Percentiles rank a stretch among this genome's conserved stretches.
Conservation (phyloP, 92 coral and sea anemone species). For the Heliopora coerulea region DNA sequence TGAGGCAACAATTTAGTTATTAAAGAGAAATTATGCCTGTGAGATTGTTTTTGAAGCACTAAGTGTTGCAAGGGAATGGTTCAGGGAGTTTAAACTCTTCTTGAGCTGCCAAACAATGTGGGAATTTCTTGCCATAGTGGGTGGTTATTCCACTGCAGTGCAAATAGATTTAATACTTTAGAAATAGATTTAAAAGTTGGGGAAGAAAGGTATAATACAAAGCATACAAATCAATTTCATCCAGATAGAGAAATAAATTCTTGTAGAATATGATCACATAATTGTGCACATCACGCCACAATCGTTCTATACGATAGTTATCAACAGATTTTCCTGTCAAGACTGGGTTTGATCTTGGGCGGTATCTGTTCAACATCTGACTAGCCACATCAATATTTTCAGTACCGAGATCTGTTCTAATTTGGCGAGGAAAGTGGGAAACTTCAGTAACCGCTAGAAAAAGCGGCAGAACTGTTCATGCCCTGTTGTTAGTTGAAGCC, state of each 20-base stretch:
- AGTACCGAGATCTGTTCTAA: conserved; percentile 46
- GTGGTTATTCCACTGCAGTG: conserved; percentile 58
- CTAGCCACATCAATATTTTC: conserved; percentile 49
- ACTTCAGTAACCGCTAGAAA: conserved; percentile 30
- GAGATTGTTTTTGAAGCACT: too few species aligned
- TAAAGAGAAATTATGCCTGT: too few species aligned
- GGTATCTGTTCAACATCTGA: conserved; percentile 48
- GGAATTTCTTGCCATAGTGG: too few species aligned
- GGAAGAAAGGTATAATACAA: conserved; percentile 48
- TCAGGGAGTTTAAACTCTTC: too few species aligned
- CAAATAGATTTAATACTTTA: conserved; percentile 39
- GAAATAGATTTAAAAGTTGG: conserved; percentile 33
- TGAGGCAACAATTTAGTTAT: too few species aligned
- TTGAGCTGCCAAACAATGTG: too few species aligned
- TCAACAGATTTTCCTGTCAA: conserved; percentile 62
- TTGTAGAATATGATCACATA: conserved; percentile 27
- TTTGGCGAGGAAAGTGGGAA: conserved; percentile 40
- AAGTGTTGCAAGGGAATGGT: too few species aligned
- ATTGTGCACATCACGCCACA: conserved; percentile 56
- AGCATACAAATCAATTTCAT: conserved; percentile 53
- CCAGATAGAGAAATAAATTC: conserved; percentile 46
- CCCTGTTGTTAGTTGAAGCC: conserved; percentile 26
- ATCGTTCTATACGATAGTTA: conserved; percentile 49
- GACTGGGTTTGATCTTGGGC: conserved; percentile 45
- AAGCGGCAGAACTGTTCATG: conserved; percentile 20